Evolutionary conservation across 2,888 invertebrate species (phyloP).

Genomic region (Callyntrura guangdongensis): DNA sequence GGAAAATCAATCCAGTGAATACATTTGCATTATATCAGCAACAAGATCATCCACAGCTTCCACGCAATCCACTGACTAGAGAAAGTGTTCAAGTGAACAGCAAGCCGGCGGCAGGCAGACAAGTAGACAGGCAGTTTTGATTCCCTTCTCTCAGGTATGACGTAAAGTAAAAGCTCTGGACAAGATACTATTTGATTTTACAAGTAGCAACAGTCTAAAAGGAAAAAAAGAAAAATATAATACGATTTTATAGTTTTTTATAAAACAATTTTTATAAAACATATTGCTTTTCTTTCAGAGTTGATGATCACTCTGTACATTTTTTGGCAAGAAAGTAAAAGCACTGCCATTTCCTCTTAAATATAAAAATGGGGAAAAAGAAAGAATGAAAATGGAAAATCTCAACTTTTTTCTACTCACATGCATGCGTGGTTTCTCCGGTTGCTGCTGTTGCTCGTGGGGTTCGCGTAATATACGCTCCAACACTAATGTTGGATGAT

Average conservation of each 20-base stretch:
- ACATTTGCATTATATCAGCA: neutral
- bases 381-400: neutral
- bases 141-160: too few relatives aligned
- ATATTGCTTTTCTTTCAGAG: neutral
- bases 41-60: neutral
- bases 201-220: neutral
- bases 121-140: neutral
- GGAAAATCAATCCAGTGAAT: neutral
- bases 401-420: neutral
- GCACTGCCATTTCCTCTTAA: neutral
- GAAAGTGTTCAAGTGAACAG: neutral
- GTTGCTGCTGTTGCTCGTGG: neutral
- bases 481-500: constrained; percentile 5
- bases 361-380: neutral
- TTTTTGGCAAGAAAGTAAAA: neutral
- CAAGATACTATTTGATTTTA: neutral
- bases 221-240: neutral
- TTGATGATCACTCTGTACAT: neutral
- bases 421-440: neutral
- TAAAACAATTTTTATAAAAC: neutral
- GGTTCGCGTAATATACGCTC: neutral
- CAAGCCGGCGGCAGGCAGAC: neutral
- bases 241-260: neutral
- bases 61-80: constrained; percentile 11
- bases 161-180: too few relatives aligned